phyloP scores from a whole-genome alignment of 2,797 vertebrate species.

The Enteromius treurensis region DNA sequence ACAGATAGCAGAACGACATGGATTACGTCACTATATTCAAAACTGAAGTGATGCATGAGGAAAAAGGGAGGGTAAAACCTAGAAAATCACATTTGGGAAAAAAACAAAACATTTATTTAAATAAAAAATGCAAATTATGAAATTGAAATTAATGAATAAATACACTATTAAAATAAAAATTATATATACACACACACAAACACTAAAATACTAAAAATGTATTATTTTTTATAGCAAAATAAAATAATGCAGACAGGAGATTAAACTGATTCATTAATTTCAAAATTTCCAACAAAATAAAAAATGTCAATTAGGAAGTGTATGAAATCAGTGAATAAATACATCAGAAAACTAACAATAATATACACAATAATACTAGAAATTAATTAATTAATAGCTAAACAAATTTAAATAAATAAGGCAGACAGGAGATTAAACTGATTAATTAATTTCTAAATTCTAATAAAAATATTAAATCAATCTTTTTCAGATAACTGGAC shows the following conservation, averaged over 20 bases:
- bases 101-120: neutral
- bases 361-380: neutral
- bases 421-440: neutral
- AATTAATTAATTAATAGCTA: neutral
- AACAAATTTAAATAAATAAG: neutral
- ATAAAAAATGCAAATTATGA: neutral
- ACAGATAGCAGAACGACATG: constrained; percentile 29
- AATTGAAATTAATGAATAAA: neutral
- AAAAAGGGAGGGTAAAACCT: neutral
- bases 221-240: neutral
- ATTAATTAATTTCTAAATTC: neutral
- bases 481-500: neutral
- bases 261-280: no score
- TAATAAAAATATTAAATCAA: neutral
- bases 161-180: neutral
- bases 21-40: constrained; percentile 27
- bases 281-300: no score
- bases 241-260: no score
- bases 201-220: no score
- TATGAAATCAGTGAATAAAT: no score
- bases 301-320: no score
- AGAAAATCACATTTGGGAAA: neutral
- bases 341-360: no score
- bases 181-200: no score
- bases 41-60: constrained; percentile 8